Percentiles rank a stretch among this genome's conserved stretches.
These are phyloP conservation scores for Turnix velox DNA, from an alignment of 2,113 vertebrate species.

Conservation along the genomic window DNA sequence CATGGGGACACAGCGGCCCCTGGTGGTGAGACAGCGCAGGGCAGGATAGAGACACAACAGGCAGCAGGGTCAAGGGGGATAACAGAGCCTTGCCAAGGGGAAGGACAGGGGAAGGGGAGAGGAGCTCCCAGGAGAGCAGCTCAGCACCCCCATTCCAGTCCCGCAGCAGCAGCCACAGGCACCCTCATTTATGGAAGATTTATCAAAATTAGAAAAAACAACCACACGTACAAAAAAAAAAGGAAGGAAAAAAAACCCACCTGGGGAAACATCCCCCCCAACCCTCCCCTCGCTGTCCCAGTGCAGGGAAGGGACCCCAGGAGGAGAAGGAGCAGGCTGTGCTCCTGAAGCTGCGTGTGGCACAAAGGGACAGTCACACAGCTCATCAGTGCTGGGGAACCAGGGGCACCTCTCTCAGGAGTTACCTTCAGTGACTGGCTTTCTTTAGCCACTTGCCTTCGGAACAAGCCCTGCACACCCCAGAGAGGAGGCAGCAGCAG, in stretches of 20 bases:
- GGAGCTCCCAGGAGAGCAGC: not conserved
- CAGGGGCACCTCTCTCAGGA: not conserved
- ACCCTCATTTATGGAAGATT: not conserved
- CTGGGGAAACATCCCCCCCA: not conserved
- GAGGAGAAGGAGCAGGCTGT: not conserved
- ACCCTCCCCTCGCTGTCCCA: not conserved
- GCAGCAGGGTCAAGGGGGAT: not conserved
- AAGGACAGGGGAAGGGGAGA: not conserved
- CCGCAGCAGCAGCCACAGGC: not conserved
- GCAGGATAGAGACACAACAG: not conserved
- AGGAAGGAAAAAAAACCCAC: not conserved
- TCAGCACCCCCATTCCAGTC: accelerated
- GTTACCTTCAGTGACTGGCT: not conserved
- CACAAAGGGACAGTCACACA: not conserved
- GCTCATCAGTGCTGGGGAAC: not conserved
- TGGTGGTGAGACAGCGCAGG: not conserved
- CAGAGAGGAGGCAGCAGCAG: accelerated
- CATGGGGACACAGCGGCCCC: not conserved
- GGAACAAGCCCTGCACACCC: not conserved
- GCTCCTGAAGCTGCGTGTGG: not conserved
- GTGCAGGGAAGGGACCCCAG: accelerated
- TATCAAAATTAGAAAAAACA: conserved; percentile 56
- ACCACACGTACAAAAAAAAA: not conserved
- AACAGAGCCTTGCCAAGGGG: not conserved
- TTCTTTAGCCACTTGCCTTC: conserved; percentile 4